Conservation (phyloP, 53 echinoderm and acorn worm genomes). For the Zoroaster sp. region DNA sequence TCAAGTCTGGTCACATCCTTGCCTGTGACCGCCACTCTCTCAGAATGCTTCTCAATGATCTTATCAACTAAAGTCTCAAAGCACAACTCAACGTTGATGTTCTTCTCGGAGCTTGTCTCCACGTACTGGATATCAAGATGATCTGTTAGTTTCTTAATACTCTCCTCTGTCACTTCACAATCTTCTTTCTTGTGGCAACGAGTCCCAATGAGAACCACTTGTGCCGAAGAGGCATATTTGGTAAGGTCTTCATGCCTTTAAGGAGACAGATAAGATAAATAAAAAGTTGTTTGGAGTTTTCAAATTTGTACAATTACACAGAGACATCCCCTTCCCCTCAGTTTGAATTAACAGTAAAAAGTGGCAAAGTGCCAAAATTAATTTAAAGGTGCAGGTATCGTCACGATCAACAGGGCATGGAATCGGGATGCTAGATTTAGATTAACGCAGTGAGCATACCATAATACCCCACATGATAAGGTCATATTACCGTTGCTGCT, state of each 20-base stretch:
- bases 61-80: slow-evolving; percentile 72
- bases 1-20: neutral
- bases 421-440: too few species aligned
- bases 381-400: too few species aligned
- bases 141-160: slow-evolving; percentile 55
- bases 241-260: slow-evolving; percentile 76
- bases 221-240: slow-evolving; percentile 46
- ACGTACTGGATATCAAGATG: slow-evolving; percentile 68
- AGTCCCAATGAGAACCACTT: slow-evolving; percentile 70
- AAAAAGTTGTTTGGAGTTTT: too few species aligned
- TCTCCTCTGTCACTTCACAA: slow-evolving; percentile 57
- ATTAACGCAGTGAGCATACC: too few species aligned
- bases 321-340: too few species aligned
- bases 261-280: neutral
- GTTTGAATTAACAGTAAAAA: too few species aligned
- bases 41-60: slow-evolving; percentile 63
- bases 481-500: too few species aligned
- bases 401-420: too few species aligned
- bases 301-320: too few species aligned
- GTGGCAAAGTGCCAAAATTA: too few species aligned
- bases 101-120: slow-evolving; percentile 69
- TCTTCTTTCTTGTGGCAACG: slow-evolving; percentile 64
- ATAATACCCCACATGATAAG: too few species aligned
- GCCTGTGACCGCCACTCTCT: neutral
- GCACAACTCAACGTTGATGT: slow-evolving; percentile 62